phyloP scores from a whole-genome alignment of 1,140 invertebrate genomes.

The Zaprionus taronus region DNA sequence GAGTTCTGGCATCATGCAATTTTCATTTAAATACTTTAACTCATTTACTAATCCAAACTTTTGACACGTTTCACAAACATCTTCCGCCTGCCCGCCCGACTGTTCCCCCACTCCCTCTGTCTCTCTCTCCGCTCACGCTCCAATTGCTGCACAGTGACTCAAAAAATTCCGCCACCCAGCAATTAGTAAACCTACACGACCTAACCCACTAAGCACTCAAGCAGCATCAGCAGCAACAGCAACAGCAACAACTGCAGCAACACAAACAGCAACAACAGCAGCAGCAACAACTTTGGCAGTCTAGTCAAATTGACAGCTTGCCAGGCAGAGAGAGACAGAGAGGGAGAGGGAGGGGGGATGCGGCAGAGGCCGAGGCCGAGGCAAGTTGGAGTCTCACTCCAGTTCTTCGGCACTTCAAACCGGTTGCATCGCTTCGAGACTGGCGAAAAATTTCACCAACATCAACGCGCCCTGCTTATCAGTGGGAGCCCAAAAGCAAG shows the following conservation, averaged over 20 bases:
- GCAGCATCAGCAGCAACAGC: conserved; percentile 37
- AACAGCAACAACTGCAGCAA: conserved; percentile 5
- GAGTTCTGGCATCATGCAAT: conserved; percentile 10
- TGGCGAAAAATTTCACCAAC: conserved; percentile 60
- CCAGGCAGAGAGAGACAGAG: conserved; percentile 26
- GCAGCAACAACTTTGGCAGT: conserved; percentile 27
- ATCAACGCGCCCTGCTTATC: conserved; percentile 53
- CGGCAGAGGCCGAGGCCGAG: not conserved
- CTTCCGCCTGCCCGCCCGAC: conserved; percentile 4
- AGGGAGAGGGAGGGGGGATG: not conserved
- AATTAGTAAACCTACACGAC: conserved; percentile 78
- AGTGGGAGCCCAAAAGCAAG: conserved; percentile 32
- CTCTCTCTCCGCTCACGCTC: conserved; percentile 52
- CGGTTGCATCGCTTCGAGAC: conserved; percentile 58
- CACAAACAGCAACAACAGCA: conserved; percentile 10
- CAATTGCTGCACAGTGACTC: conserved; percentile 74
- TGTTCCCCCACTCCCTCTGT: not conserved
- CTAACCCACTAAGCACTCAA: conserved; percentile 75
- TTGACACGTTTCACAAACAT: conserved; percentile 72
- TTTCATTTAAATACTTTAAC: conserved; percentile 57
- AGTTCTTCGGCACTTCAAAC: conserved; percentile 45
- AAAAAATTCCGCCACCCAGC: conserved; percentile 72
- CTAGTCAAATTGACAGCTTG: conserved; percentile 64
- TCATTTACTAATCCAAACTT: conserved; percentile 72
- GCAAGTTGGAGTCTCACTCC: conserved; percentile 20